Evolutionary conservation across 1,140 invertebrate genomes (phyloP).

Genomic region (Leptinotarsa lineolata): DNA sequence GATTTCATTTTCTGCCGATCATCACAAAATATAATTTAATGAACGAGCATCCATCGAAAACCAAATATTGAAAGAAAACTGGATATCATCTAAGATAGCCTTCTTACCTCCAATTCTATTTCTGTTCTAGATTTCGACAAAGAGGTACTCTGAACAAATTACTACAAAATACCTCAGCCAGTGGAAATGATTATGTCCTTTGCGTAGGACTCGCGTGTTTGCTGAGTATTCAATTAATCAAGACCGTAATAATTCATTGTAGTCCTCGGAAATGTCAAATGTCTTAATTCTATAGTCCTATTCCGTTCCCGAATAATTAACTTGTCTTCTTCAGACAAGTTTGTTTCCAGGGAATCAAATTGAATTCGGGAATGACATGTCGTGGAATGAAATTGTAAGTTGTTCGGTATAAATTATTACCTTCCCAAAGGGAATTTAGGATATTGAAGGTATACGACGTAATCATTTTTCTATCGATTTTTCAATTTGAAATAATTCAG

Average conservation of each 20-base stretch:
- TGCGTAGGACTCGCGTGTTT: conserved; percentile 24
- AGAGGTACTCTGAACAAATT: not conserved
- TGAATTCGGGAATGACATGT: conserved; percentile 24
- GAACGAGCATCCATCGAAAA: too few species aligned
- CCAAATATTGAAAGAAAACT: too few species aligned
- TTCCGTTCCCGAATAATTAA: conserved; percentile 39
- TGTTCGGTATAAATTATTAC: not conserved
- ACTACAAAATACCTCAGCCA: not conserved
- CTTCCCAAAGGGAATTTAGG: not conserved
- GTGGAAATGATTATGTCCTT: conserved; percentile 7
- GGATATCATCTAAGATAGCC: too few species aligned
- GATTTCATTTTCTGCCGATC: too few species aligned
- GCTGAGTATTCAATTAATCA: conserved; percentile 50
- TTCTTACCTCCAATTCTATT: not conserved
- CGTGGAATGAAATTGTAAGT: not conserved
- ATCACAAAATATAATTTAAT: too few species aligned
- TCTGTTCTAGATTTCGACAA: not conserved
- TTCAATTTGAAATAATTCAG: too few species aligned
- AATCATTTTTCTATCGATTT: not conserved
- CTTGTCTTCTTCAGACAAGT: conserved; percentile 25
- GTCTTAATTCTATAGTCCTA: conserved; percentile 49
- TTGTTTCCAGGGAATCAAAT: conserved; percentile 25
- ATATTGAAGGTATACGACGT: not conserved
- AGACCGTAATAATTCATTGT: conserved; percentile 51
- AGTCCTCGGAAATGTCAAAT: conserved; percentile 49